A percentile compares a stretch with the other conserved stretches of the same genome.
phyloP scores from a whole-genome alignment of 1,140 invertebrate species.

The Drosophila equinoxialis region DNA sequence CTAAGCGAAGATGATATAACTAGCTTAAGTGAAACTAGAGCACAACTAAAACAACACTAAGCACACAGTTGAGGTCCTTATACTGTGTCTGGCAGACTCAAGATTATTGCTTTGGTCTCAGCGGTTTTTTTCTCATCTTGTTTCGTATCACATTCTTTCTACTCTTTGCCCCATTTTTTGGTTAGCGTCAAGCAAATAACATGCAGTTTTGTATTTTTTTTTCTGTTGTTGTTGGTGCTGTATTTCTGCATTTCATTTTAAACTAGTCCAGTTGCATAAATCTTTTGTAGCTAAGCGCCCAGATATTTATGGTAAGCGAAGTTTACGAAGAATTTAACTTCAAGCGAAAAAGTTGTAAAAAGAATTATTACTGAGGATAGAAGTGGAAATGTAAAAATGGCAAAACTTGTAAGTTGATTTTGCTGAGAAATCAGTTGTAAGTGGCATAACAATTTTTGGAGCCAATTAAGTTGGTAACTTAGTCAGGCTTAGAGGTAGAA shows the following conservation, averaged over 20 bases:
- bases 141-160: conserved; percentile 24
- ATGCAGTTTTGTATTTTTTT: conserved; percentile 49
- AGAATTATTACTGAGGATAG: too few relatives aligned
- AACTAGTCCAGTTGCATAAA: conserved; percentile 57
- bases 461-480: neutral
- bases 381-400: neutral
- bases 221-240: neutral
- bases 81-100: conserved; percentile 37
- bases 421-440: neutral
- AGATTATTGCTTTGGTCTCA: conserved; percentile 55
- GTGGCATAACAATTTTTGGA: conserved; percentile 6
- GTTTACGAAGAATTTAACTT: conserved; percentile 17
- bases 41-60: conserved; percentile 18
- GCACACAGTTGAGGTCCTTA: conserved; percentile 1
- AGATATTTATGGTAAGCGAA: conserved; percentile 29
- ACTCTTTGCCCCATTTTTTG: conserved; percentile 17
- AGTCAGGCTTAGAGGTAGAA: neutral
- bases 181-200: conserved; percentile 52
- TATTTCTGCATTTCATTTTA: conserved; percentile 36
- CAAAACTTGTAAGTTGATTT: neutral
- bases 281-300: conserved; percentile 29
- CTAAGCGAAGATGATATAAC: conserved; percentile 57
- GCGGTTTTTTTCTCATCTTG: conserved; percentile 24
- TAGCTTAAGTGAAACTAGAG: conserved; percentile 59
- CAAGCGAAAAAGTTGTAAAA: conserved; percentile 3